Evolutionary conservation across 1,140 invertebrate genomes (phyloP), one percentile per base, ranked within the genome.

Genomic region (Akabosia matsudoensis): DNA sequence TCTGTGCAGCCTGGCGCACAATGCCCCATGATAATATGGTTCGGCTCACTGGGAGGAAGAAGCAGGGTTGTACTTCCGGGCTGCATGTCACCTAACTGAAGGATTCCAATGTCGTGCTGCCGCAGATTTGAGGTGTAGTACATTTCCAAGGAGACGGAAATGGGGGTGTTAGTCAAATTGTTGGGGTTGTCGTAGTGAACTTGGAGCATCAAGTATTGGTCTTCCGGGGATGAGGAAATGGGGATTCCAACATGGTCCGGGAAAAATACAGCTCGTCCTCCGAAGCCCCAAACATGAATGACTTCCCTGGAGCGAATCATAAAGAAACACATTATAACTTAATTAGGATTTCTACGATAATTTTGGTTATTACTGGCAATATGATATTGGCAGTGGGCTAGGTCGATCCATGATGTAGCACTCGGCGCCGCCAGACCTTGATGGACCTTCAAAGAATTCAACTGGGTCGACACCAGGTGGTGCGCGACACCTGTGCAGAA

Each of bases 101-200:
- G 22, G 3, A 26, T 4, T 22, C 70, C 70, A 4, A 28, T 34
- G 33, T 72, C 70, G 24, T 72, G 3, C 30, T 72, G 18, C 24
- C 70, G 4, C 13, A 45, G 14, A 4, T 72, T 14, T n/a, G 34
- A 33, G 1, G 70, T 72, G 37, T 37, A 22, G 24, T 37, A 72
- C 4, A 45, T 7, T 22, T 72, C 33, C 33, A 22, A 26, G 33
- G 16, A 24, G 14, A 72, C 37, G 1, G 33, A 13, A 10, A 45
- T 22, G 24, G 3, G 13, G 16, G n/a, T 1, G 22, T 72, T 34
- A 13, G 16, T 51, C 16, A 45, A 3, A 13, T 2, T 7, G 18
- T 72, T 24, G 13, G 70, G 70, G 33, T 72, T 72, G 22, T 72
- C 70, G 33, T 72, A 72, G 33, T 72, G 70, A 16, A 26, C 33